These are phyloP conservation scores for Heliconius nattereri DNA, from an alignment of 1,140 invertebrate species.

Conservation along the genomic window DNA sequence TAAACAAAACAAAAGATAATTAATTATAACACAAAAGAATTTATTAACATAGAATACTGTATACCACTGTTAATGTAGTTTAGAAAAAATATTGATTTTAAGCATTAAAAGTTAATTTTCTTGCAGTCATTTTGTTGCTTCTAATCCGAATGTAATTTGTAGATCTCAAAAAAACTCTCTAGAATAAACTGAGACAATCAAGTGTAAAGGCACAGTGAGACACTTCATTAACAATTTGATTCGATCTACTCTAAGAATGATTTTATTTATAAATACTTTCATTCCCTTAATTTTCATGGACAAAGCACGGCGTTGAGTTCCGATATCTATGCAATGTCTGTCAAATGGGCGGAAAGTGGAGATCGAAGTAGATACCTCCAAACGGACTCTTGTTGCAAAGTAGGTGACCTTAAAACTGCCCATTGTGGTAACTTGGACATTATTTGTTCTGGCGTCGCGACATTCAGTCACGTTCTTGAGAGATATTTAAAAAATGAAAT, in stretches of 20 bases:
- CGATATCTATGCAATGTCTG: background rate
- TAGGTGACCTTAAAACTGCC: constrained; percentile 6
- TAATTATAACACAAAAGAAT: no score
- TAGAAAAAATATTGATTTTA: no score
- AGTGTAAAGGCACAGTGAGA: no score
- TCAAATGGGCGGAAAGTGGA: background rate
- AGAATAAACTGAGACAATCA: background rate
- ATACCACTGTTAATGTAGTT: no score
- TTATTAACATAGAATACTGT: no score
- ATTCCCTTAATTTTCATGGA: background rate
- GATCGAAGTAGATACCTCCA: background rate
- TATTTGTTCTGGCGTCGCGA: constrained; percentile 8
- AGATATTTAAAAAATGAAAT: background rate
- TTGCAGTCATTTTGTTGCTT: no score
- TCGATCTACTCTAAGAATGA: background rate
- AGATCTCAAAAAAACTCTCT: no score
- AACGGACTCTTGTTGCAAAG: background rate
- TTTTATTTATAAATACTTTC: background rate
- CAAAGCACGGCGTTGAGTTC: background rate
- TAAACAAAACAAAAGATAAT: no score
- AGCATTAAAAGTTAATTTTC: no score
- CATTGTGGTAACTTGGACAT: background rate
- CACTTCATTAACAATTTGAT: no score
- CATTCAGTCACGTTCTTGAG: background rate
- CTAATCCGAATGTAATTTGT: no score